phyloP scores from a whole-genome alignment of 2,888 invertebrate species.

The Epiblema foenella region DNA sequence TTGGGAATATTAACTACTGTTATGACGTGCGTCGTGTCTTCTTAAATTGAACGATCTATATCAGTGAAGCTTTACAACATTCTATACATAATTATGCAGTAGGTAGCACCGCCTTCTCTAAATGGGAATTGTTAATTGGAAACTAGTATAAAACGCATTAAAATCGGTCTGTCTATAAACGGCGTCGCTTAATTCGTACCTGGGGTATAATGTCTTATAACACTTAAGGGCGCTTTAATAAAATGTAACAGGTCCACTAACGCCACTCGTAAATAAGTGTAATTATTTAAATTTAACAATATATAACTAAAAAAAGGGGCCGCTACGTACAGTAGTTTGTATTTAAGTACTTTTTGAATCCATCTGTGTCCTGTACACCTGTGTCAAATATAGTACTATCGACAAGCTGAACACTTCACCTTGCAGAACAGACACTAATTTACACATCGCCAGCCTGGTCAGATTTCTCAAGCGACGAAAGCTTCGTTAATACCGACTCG shows the following conservation, averaged over 20 bases:
- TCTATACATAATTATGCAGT: conserved; percentile 12
- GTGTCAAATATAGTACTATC: neutral
- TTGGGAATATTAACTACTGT: too few species aligned
- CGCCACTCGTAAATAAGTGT: too few species aligned
- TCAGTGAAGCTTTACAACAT: conserved; percentile 17
- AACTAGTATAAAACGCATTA: conserved; percentile 38
- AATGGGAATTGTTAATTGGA: conserved; percentile 41
- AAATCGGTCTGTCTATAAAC: conserved; percentile 34
- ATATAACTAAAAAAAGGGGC: too few species aligned
- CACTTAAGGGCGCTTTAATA: too few species aligned
- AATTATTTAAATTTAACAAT: too few species aligned
- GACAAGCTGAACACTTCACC: neutral
- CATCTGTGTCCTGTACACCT: too few species aligned
- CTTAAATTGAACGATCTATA: neutral
- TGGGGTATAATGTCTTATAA: conserved; percentile 29
- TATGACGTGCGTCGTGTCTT: neutral
- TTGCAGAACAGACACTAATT: conserved; percentile 23
- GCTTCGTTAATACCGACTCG: conserved; percentile 34
- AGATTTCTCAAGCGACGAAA: conserved; percentile 26
- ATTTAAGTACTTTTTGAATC: too few species aligned
- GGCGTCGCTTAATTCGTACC: conserved; percentile 36
- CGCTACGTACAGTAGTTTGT: too few species aligned
- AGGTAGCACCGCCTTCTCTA: conserved; percentile 24
- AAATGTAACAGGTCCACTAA: too few species aligned
- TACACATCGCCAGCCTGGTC: conserved; percentile 12